A percentile compares a stretch with the other conserved stretches of the same genome.
Evolutionary conservation across 1,140 invertebrate genomes (phyloP).

Genomic region (Gryllus bimaculatus): DNA sequence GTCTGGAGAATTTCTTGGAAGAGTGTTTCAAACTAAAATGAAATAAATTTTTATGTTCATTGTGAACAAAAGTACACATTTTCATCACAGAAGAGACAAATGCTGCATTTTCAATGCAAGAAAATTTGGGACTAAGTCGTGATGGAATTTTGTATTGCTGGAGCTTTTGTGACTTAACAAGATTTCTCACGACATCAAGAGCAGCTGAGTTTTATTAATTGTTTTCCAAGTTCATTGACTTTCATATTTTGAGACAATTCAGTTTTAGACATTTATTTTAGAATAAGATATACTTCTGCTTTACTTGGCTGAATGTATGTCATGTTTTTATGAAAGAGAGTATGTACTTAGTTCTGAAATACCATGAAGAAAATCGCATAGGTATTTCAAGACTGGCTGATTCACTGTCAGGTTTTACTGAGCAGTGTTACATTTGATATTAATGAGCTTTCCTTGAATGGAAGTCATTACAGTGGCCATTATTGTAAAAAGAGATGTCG

Average conservation of each 20-base stretch:
- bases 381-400: not conserved
- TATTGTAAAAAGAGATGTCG: not conserved
- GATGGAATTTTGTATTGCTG: not conserved
- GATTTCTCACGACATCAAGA: not conserved
- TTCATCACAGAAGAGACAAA: not conserved
- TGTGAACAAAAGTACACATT: not conserved
- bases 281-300: not conserved
- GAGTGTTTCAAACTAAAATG: conserved; percentile 54
- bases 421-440: not conserved
- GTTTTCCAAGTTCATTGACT: not conserved
- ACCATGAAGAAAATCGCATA: not conserved
- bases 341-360: not conserved
- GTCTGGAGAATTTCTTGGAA: conserved; percentile 75
- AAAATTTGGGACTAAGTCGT: not conserved
- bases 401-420: not conserved
- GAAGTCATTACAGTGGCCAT: not conserved
- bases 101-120: not conserved
- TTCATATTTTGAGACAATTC: not conserved
- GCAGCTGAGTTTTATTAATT: not conserved
- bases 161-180: not conserved
- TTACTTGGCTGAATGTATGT: not conserved
- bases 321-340: not conserved
- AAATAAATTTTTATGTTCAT: not conserved
- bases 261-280: not conserved
- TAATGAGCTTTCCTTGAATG: not conserved